Base-by-base conservation (phyloP, 1,140 invertebrate genomes). In the Cecropterus lyciades region DNA sequence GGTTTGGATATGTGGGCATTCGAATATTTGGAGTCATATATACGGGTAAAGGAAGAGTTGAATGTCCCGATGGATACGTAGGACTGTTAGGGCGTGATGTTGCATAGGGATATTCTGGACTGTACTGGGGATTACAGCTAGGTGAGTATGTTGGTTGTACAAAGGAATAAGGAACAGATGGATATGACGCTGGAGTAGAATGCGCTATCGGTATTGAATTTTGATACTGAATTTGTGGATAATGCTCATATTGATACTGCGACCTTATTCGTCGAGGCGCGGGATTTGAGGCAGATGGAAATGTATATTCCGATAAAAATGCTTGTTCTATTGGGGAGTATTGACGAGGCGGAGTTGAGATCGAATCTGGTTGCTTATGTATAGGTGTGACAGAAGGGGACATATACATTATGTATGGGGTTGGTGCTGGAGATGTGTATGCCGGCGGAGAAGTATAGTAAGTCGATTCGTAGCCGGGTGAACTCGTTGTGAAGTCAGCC, bases 381-480 rank as follows among this genome's bases (percentile, higher is more conserved):
- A 73, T 4, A n/a, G 55, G 17, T 4, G 42, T 1, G 9, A 24
- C 27, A 30, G 56, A 27, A n/a, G 43, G 67, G 1, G 80, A 53
- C 6, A 82, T 67, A 49, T 80, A 87, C 20, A 87, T 64, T 10
- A 85, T 56, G 63, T 80, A 84, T 1, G 77, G 77, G 17, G 66
- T 27, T 10, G 67, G 77, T 24, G 66, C 17, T 10, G 67, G 60
- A 5, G 60, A n/a, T 10, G 67, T 43, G 16, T 79, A 78, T 42
- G 74, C 6, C 55, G 77, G 27, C 14, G 71, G 45, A 48, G 56
- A 16, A 37, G 10, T 37, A 4, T 37, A 37, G 10, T 84, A 72
- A 1, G 75, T n/a, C 0, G 70, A 51, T 16, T 87, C 84, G 60
- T 75, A 78, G 0, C 52, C 13, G 10, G 55, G 4, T 56, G 69